Conservation (phyloP, 1,140 invertebrate species). For the Drosophila tani region DNA sequence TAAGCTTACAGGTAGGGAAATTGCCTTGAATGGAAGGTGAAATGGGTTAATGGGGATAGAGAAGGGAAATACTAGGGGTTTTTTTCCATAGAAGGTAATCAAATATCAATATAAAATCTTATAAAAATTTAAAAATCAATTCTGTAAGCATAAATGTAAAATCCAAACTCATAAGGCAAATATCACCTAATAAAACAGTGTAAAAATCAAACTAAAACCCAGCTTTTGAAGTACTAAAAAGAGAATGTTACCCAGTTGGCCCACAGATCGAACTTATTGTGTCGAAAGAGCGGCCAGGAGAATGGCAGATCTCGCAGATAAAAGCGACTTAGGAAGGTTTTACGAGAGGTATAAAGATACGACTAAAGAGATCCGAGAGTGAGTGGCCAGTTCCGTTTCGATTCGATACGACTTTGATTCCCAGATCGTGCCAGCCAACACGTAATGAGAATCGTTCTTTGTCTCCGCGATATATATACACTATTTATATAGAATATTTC, state of each 20-base stretch:
- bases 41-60: neutral
- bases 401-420: slow-evolving; percentile 14
- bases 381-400: slow-evolving; percentile 48
- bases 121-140: neutral
- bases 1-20: neutral
- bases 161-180: neutral
- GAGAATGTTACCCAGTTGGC: slow-evolving; percentile 28
- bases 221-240: slow-evolving; percentile 12
- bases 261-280: slow-evolving; percentile 20
- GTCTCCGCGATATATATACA: slow-evolving; percentile 5
- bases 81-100: neutral
- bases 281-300: slow-evolving; percentile 18
- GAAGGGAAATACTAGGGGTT: neutral
- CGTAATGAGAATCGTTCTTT: slow-evolving; percentile 32
- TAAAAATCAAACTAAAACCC: neutral
- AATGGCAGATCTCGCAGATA: slow-evolving; percentile 45
- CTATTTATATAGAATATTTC: slow-evolving; percentile 26
- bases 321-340: slow-evolving; percentile 15
- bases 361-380: slow-evolving; percentile 18
- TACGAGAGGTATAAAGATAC: slow-evolving; percentile 25
- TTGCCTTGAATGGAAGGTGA: neutral
- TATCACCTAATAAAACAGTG: slow-evolving; percentile 1
- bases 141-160: neutral
- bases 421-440: slow-evolving; percentile 25
- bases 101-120: neutral